A percentile compares a stretch with the other conserved stretches of the same genome.
Conservation (phyloP, 2,113 vertebrate genomes). For the Pangasianodon hypophthalmus region DNA sequence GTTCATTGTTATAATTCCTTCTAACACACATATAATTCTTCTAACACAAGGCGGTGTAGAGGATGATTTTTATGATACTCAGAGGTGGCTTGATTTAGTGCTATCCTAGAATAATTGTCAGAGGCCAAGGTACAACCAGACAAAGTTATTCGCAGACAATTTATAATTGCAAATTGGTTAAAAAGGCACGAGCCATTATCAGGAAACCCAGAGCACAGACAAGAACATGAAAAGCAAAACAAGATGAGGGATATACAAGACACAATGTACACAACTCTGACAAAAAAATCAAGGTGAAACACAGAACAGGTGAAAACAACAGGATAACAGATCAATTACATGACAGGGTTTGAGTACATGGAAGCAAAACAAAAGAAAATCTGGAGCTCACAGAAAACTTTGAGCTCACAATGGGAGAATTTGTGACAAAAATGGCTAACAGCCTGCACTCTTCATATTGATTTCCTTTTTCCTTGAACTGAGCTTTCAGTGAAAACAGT, state of each 20-base stretch:
- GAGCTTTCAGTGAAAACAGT: background rate
- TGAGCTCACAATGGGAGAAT: background rate
- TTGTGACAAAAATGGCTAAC: background rate
- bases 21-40: no score
- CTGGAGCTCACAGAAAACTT: background rate
- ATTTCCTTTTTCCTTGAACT: background rate
- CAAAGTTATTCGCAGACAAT: background rate
- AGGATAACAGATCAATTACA: background rate
- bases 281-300: background rate
- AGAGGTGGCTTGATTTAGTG: no score
- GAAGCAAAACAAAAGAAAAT: background rate
- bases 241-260: background rate
- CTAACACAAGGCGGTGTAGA: no score
- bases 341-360: background rate
- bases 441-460: background rate
- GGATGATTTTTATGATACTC: no score
- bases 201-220: background rate
- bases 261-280: background rate
- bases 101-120: background rate
- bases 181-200: background rate
- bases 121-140: background rate
- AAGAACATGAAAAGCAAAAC: background rate
- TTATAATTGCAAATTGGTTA: background rate
- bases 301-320: background rate
- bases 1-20: no score